A percentile compares a stretch with the other conserved stretches of the same genome.
Conservation (phyloP, 2,797 vertebrate genomes). For the Heliangelus exortis region DNA sequence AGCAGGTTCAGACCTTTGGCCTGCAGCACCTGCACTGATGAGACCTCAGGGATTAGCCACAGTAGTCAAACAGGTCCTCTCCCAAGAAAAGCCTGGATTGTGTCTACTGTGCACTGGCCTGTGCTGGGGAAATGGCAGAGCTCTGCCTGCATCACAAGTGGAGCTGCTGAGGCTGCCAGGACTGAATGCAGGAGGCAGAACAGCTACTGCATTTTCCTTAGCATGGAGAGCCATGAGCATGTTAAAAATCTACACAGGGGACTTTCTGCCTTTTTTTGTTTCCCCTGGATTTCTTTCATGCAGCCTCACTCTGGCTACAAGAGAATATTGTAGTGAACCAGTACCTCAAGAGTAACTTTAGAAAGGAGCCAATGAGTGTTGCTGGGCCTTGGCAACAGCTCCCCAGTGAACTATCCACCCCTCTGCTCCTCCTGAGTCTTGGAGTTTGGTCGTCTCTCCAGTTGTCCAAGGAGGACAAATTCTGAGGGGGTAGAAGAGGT, state of each 20-base stretch:
- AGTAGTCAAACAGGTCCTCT: neutral
- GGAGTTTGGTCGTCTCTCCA: neutral
- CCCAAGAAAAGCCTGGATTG: neutral
- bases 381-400: accelerated
- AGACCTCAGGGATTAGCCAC: neutral
- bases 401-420: neutral
- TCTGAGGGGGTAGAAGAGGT: conserved; percentile 14
- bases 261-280: neutral
- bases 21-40: conserved; percentile 8
- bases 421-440: neutral
- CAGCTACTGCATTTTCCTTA: neutral
- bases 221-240: neutral
- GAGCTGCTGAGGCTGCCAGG: neutral
- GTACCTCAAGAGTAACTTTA: neutral
- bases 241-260: neutral
- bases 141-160: neutral
- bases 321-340: neutral
- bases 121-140: neutral
- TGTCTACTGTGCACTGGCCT: neutral
- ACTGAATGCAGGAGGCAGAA: neutral
- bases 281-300: neutral
- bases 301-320: neutral
- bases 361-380: neutral
- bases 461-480: conserved; percentile 1
- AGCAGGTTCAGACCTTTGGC: neutral